A percentile compares a stretch with the other conserved stretches of the same genome.
Evolutionary conservation across 2,113 vertebrate genomes (phyloP).

Genomic region (Pterocles orientalis): DNA sequence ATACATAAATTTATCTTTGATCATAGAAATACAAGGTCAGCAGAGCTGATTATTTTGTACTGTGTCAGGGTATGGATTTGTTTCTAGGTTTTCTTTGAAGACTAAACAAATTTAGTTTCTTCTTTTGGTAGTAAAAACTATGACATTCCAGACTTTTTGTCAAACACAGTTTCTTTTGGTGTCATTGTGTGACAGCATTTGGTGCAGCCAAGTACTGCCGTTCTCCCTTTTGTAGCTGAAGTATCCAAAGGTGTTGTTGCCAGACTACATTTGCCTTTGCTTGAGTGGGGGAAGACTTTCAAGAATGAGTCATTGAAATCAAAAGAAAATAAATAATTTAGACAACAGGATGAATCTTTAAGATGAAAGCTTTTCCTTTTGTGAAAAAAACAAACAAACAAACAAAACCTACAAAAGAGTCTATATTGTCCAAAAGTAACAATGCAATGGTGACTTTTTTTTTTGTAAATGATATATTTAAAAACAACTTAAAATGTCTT

Average conservation of each 20-base stretch:
- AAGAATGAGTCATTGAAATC: neutral
- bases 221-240: neutral
- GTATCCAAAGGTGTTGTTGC: neutral
- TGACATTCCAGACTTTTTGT: neutral
- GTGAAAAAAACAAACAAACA: neutral
- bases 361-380: neutral
- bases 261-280: neutral
- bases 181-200: neutral
- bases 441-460: neutral
- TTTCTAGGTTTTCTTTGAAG: neutral
- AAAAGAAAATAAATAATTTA: neutral
- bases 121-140: neutral
- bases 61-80: neutral
- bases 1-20: neutral
- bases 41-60: neutral
- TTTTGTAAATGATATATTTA: neutral
- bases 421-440: neutral
- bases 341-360: neutral
- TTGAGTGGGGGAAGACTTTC: neutral
- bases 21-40: neutral
- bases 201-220: neutral
- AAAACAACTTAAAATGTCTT: conserved; percentile 27
- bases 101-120: neutral
- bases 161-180: neutral
- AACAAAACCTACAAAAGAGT: neutral